A percentile compares a stretch with the other conserved stretches of the same genome.
phyloP scores from a whole-genome alignment of 2,113 vertebrate genomes.

The Xenus cinereus region DNA sequence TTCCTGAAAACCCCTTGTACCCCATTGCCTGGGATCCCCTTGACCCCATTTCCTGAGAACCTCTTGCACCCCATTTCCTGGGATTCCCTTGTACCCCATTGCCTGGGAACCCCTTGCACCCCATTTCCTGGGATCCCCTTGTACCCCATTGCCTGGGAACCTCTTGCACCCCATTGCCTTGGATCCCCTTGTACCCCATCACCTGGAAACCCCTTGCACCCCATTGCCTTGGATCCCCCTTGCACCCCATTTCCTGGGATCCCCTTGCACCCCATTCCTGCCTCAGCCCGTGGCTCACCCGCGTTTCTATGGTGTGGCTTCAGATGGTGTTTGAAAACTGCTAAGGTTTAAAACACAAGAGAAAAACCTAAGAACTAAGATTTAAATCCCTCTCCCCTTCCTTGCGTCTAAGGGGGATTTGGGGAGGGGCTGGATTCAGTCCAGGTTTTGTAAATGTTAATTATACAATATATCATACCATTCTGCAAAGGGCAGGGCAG shows the following conservation, averaged over 20 bases:
- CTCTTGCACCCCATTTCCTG: too few species aligned
- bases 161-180: too few species aligned
- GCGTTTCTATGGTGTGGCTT: rapidly evolving
- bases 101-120: too few species aligned
- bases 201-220: too few species aligned
- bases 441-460: neutral
- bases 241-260: neutral
- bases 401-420: rapidly evolving
- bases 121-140: too few species aligned
- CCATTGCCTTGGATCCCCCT: too few species aligned
- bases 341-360: neutral
- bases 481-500: neutral
- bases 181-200: too few species aligned
- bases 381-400: neutral
- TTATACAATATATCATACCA: rapidly evolving
- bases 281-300: rapidly evolving
- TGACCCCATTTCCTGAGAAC: too few species aligned
- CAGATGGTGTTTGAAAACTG: neutral
- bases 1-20: neutral
- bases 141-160: too few species aligned
- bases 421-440: neutral
- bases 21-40: neutral
- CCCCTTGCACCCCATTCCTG: neutral
- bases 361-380: neutral
- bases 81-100: too few species aligned